Evolutionary conservation across 2,113 vertebrate genomes (phyloP), one percentile per base, ranked within the genome.

Genomic region (Seriola rivoliana): DNA sequence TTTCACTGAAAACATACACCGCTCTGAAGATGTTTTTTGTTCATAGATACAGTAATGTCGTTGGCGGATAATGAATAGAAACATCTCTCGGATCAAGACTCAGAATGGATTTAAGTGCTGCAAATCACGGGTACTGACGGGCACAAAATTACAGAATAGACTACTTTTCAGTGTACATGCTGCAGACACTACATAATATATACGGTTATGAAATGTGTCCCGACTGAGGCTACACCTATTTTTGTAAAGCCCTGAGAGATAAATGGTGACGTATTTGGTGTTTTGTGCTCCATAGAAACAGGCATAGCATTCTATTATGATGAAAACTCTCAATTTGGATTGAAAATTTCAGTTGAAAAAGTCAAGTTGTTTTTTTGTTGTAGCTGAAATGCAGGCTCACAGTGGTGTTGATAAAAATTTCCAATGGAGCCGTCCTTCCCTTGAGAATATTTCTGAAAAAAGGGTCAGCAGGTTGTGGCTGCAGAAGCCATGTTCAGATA

Each of bases 371-470:
- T 40, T 40, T 40, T 40, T 40, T 8, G 40, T 8, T 40, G 7
- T 40, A 2, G 16, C 2, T 11, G 46, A 65, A 34, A 3, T 74
- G 40, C 5, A 4, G 36, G 29, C 5, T 9, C 13, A 2, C 44
- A 46, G 13, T 65, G 54, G 34, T 14, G 14, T 21, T 13, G 17
- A 64, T 29, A 69, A 21, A 44, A 17, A 67, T 71, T n/a, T 71
- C 23, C 13, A 12, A 25, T 32, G 14, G 13, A 42, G 13, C n/a
- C 55, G 34, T 70, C 50, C 25, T 50, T 62, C 46, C 42, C 23
- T 67, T 76, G 58, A 23, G 46, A 75, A 32, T 70, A 55, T 50
- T 75, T 64, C 40, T 50, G 21, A 17, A 74, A 59, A 74, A 64
- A 72, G 69, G 38, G 40, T 57, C 57, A 74, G 40, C 0, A n/a